Conservation (phyloP, 2,888 invertebrate species). For the Harmothoe impar region DNA sequence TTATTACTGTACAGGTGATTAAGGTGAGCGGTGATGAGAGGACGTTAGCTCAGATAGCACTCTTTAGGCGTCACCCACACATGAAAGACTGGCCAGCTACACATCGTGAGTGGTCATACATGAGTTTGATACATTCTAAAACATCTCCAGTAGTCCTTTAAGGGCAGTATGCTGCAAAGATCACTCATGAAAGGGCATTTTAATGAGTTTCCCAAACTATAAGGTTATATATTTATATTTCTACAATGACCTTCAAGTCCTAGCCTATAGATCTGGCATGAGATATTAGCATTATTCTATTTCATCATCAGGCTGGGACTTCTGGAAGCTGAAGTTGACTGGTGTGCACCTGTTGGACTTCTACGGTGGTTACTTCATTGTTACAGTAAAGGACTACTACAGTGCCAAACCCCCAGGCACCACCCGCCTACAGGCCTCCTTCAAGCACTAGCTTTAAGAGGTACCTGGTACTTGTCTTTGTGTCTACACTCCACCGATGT, state of each 20-base stretch:
- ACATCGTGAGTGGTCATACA: conserved; percentile 61
- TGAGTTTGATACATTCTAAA: no score
- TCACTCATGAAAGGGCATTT: no score
- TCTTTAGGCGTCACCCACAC: conserved; percentile 65
- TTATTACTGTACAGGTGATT: not conserved
- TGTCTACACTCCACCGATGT: no score
- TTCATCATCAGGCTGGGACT: conserved; percentile 63
- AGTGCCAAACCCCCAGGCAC: conserved; percentile 32
- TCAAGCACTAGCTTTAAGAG: not conserved
- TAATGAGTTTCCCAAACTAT: no score
- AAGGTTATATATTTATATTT: no score
- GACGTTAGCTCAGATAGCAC: not conserved
- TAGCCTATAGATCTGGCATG: no score
- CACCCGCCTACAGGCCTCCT: not conserved
- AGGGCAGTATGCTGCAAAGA: no score
- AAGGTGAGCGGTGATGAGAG: not conserved
- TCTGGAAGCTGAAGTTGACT: conserved; percentile 61
- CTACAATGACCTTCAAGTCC: no score
- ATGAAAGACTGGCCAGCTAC: conserved; percentile 67
- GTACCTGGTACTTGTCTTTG: no score
- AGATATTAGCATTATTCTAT: not conserved
- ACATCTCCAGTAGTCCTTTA: no score
- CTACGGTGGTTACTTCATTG: conserved; percentile 65
- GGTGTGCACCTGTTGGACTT: conserved; percentile 65
- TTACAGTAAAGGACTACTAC: conserved; percentile 63